A percentile compares a stretch with the other conserved stretches of the same genome.
Conservation (phyloP, 2,797 vertebrate genomes). For the Syngnathus acus region DNA sequence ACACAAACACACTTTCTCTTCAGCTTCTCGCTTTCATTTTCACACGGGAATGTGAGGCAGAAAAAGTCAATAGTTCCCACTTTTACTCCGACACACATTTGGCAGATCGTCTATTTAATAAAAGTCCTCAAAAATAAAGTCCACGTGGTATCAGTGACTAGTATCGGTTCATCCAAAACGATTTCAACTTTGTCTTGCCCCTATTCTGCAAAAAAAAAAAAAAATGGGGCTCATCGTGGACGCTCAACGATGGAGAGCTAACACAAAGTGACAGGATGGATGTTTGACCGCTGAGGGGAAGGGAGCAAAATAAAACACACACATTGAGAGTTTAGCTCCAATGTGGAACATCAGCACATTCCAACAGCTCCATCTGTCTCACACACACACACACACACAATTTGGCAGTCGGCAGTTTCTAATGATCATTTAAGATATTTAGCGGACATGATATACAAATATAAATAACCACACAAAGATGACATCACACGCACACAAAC, state of each 20-base stretch:
- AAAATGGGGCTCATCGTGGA: background rate
- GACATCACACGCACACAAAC: background rate
- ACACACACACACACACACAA: constrained; percentile 7
- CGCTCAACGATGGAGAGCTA: constrained; percentile 1
- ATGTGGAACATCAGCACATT: constrained; percentile 48
- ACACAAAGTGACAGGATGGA: constrained; percentile 28
- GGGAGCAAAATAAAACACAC: constrained; percentile 28
- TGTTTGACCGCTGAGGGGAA: constrained; percentile 21
- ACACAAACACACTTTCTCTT: constrained; percentile 1
- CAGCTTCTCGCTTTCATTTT: constrained; percentile 25
- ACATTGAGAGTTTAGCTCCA: constrained; percentile 30
- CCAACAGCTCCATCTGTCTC: constrained; percentile 20
- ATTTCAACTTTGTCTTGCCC: background rate
- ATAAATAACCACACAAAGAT: background rate
- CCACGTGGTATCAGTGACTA: too few relatives aligned
- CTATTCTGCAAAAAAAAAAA: background rate
- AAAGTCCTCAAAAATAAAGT: too few relatives aligned
- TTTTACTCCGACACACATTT: constrained; percentile 28
- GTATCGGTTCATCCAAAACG: background rate
- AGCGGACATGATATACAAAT: too few relatives aligned
- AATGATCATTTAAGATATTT: too few relatives aligned
- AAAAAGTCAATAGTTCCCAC: constrained; percentile 33
- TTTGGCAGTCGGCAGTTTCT: background rate
- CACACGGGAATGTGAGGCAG: constrained; percentile 40
- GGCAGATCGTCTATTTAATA: background rate